These are phyloP conservation scores for Lepidonotus clava DNA, from an alignment of 2,888 invertebrate species.

Conservation along the genomic window DNA sequence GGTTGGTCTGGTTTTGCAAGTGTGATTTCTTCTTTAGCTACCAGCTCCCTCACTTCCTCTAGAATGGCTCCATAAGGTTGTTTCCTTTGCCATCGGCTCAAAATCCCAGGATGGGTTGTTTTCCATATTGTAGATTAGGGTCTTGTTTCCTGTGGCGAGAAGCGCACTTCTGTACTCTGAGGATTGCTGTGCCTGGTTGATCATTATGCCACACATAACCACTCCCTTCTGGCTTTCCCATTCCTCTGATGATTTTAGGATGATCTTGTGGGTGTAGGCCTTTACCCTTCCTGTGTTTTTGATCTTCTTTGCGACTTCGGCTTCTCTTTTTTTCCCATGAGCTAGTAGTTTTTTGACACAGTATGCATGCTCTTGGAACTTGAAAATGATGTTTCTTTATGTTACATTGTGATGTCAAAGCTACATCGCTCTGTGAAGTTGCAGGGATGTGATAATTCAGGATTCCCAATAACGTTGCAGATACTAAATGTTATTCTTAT, in stretches of 20 bases:
- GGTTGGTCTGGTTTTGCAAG: no score
- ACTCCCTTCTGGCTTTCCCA: background rate
- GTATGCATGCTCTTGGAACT: background rate
- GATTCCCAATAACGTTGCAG: no score
- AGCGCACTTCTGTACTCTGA: background rate
- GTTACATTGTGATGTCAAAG: no score
- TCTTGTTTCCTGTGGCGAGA: background rate
- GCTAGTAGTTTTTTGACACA: background rate
- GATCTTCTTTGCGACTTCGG: background rate
- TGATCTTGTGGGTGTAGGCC: no score
- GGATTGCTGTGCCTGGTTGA: background rate
- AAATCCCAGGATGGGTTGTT: background rate
- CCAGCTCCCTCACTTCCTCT: background rate
- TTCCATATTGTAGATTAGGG: slow-evolving; percentile 5
- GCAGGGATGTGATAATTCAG: no score
- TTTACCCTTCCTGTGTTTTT: background rate
- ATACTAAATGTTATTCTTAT: no score
- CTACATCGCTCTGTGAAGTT: no score
- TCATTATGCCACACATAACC: background rate
- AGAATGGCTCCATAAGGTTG: background rate
- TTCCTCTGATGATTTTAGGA: background rate
- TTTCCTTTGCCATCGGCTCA: background rate
- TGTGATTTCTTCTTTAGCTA: background rate
- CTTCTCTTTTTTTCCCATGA: background rate
- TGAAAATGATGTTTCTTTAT: no score